These are phyloP conservation scores for Brenthis daphne DNA, from an alignment of 2,888 invertebrate genomes.

Conservation along the genomic window DNA sequence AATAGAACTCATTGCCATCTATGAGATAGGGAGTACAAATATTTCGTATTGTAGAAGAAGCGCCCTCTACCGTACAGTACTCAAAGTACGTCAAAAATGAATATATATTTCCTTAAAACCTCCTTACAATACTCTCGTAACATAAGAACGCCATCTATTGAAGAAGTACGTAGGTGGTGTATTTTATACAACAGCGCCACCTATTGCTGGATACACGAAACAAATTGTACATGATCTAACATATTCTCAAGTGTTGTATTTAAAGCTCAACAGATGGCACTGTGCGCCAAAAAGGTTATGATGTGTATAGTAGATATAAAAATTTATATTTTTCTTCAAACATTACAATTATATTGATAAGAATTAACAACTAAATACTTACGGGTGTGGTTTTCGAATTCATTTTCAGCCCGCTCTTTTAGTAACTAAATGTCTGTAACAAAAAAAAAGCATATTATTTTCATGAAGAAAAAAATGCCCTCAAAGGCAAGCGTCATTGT, in stretches of 20 bases:
- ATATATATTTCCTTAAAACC: background rate
- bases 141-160: slow-evolving; percentile 33
- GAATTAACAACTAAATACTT: slow-evolving; percentile 53
- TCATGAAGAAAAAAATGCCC: slow-evolving; percentile 26
- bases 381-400: slow-evolving; percentile 70
- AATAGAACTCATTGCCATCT: slow-evolving; percentile 12
- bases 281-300: slow-evolving; percentile 50
- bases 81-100: slow-evolving; percentile 41
- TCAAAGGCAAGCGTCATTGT: slow-evolving; percentile 41
- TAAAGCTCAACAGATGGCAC: slow-evolving; percentile 61
- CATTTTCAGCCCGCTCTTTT: slow-evolving; percentile 53
- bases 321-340: slow-evolving; percentile 4
- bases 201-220: slow-evolving; percentile 31
- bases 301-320: slow-evolving; percentile 46
- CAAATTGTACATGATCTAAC: background rate
- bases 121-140: slow-evolving; percentile 22
- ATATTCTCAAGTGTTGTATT: slow-evolving; percentile 3
- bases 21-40: background rate
- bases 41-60: background rate
- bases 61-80: slow-evolving; percentile 54
- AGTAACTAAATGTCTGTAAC: slow-evolving; percentile 43
- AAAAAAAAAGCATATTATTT: slow-evolving; percentile 32
- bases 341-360: slow-evolving; percentile 7
- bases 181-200: slow-evolving; percentile 39
- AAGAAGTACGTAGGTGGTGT: background rate